phyloP scores from a whole-genome alignment of 2,113 vertebrate genomes.

The Pipa parva region DNA sequence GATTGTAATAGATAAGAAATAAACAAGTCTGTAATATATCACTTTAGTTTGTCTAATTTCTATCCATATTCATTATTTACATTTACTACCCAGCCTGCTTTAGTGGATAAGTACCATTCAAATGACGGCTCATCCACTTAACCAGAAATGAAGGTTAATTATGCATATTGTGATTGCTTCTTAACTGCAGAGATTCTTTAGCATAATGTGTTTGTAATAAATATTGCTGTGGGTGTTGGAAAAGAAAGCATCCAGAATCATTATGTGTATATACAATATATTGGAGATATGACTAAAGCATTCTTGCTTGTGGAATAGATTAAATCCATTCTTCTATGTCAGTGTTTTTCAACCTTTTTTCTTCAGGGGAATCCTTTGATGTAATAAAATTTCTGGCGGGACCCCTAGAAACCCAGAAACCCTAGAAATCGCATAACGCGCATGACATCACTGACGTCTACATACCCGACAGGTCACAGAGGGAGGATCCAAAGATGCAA shows the following conservation, averaged over 20 bases:
- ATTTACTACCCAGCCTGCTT: neutral
- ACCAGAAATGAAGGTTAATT: neutral
- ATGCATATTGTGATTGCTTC: neutral
- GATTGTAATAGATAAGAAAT: neutral
- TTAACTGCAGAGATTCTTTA: neutral
- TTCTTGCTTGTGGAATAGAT: too few species aligned
- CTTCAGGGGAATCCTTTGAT: too few species aligned
- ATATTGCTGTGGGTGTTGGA: neutral
- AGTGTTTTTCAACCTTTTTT: too few species aligned
- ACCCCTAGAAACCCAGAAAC: too few species aligned
- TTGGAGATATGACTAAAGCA: too few species aligned
- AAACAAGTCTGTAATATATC: neutral
- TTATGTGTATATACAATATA: too few species aligned
- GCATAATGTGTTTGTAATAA: neutral
- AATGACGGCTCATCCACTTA: neutral
- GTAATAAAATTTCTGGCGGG: too few species aligned
- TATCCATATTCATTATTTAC: neutral
- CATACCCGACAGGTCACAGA: too few species aligned
- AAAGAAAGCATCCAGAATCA: neutral
- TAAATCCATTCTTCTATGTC: too few species aligned
- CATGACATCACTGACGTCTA: too few species aligned
- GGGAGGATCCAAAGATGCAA: too few species aligned
- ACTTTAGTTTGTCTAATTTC: neutral
- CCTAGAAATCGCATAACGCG: too few species aligned
- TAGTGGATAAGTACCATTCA: neutral